Evolutionary conservation across 2,888 invertebrate genomes (phyloP).

Genomic region (Gastrophysa polygoni): DNA sequence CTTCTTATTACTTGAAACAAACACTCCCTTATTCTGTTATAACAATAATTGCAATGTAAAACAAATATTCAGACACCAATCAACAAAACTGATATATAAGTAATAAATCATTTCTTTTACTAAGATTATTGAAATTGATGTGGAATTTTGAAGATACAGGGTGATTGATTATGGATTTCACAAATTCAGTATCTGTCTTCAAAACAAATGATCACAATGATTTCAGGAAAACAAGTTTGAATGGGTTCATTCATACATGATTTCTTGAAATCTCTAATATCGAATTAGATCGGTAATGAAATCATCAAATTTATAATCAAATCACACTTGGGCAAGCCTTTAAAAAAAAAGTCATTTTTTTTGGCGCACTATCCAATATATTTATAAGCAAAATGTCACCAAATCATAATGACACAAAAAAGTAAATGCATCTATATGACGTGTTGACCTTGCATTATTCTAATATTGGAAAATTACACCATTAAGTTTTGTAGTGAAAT

Average conservation of each 20-base stretch:
- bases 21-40: constrained; percentile 6
- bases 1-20: constrained; percentile 3
- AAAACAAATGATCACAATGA: no score
- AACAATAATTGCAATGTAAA: neutral
- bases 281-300: no score
- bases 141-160: no score
- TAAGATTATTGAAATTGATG: neutral
- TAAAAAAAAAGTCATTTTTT: neutral
- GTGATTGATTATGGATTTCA: no score
- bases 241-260: no score
- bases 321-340: neutral
- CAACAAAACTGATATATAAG: neutral
- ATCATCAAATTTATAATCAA: no score
- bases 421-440: constrained; percentile 23
- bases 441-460: constrained; percentile 12
- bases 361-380: neutral
- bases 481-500: neutral
- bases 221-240: no score
- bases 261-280: no score
- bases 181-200: no score
- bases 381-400: constrained; percentile 11
- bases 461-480: neutral
- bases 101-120: no score
- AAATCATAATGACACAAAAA: constrained; percentile 22
- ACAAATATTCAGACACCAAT: constrained; percentile 1